These are phyloP conservation scores for Dunckerocampus dactyliophorus DNA, from an alignment of 2,113 vertebrate species.

Conservation along the genomic window DNA sequence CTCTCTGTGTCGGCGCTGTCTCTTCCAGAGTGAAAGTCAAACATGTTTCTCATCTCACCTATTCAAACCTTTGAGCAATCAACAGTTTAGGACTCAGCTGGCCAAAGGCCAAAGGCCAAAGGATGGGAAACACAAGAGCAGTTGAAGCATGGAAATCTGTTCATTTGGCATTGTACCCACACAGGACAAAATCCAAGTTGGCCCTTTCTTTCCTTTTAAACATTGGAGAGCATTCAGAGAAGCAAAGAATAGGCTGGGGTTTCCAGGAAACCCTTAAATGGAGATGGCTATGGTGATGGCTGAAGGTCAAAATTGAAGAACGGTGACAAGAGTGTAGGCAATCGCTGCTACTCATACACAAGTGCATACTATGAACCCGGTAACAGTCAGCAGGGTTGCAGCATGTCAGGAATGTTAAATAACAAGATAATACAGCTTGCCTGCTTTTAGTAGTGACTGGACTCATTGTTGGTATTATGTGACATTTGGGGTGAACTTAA, in stretches of 20 bases:
- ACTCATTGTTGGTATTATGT: slow-evolving; percentile 8
- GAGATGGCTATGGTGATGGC: slow-evolving; percentile 19
- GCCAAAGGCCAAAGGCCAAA: slow-evolving; percentile 8
- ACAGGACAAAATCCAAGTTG: slow-evolving; percentile 28
- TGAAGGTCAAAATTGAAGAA: slow-evolving; percentile 17
- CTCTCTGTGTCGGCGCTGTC: neutral
- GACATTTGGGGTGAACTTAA: too few species aligned
- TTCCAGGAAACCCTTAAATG: slow-evolving; percentile 27
- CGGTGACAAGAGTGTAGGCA: neutral
- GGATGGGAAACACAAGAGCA: slow-evolving; percentile 8
- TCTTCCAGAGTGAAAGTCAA: too few species aligned
- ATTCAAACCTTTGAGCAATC: slow-evolving; percentile 6
- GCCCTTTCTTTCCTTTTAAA: slow-evolving; percentile 25
- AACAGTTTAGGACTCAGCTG: neutral
- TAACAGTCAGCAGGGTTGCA: slow-evolving; percentile 16
- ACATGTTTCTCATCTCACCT: too few species aligned
- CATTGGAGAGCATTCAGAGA: slow-evolving; percentile 21
- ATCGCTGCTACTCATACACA: neutral
- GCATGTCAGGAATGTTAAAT: slow-evolving; percentile 23
- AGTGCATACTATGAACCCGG: slow-evolving; percentile 7
- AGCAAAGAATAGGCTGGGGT: slow-evolving; percentile 28
- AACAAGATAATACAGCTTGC: slow-evolving; percentile 5
- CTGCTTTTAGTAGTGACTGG: neutral
- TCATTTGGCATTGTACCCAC: slow-evolving; percentile 36
- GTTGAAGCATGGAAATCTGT: slow-evolving; percentile 31